Evolutionary conservation across 1,140 invertebrate genomes (phyloP).

Genomic region (Macrobrachium nipponense): DNA sequence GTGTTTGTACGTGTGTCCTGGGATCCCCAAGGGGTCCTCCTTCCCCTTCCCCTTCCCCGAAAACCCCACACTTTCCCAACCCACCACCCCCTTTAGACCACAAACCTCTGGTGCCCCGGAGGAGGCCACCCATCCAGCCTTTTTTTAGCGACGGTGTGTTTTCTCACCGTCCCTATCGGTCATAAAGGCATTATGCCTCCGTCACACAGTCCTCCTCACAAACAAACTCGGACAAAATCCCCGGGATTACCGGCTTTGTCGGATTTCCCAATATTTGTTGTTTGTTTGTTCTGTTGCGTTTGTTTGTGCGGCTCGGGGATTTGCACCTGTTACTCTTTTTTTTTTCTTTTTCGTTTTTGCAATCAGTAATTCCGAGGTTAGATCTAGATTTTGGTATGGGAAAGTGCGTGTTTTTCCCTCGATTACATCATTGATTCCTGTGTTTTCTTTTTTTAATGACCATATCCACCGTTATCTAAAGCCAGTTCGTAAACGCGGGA

Average conservation of each 20-base stretch:
- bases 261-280: constrained; percentile 21
- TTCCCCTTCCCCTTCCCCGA: neutral
- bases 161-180: constrained; percentile 27
- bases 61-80: no score
- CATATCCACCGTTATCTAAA: no score
- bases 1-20: no score
- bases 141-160: constrained; percentile 24
- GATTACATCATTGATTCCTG: no score
- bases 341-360: constrained; percentile 17
- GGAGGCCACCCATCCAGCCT: neutral
- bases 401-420: neutral
- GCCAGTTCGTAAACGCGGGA: no score
- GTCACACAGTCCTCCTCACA: constrained; percentile 26
- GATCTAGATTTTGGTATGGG: neutral
- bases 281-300: neutral
- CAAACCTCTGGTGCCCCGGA: neutral
- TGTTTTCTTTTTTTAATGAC: no score
- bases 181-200: constrained; percentile 40
- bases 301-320: neutral
- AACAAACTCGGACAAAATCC: constrained; percentile 1
- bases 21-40: neutral
- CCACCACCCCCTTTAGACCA: neutral
- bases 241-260: neutral
- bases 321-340: neutral
- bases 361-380: neutral